Conservation (phyloP, 2,888 invertebrate genomes). For the Pollenia angustigena region DNA sequence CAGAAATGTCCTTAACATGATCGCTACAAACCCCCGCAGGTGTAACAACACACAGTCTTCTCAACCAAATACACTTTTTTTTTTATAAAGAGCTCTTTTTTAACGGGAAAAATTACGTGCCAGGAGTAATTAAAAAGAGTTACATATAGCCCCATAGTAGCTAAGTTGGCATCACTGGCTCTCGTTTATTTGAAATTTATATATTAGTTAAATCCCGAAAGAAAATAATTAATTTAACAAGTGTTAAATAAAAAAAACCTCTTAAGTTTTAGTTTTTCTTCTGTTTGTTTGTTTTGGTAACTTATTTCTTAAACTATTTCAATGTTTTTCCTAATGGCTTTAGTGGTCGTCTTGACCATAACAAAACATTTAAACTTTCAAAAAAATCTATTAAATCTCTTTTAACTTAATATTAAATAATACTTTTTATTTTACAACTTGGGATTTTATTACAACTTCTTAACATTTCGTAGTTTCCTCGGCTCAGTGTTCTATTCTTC, state of each 20-base stretch:
- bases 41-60: no score
- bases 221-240: neutral
- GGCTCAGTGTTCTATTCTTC: conserved; percentile 6
- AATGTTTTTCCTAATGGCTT: conserved; percentile 59
- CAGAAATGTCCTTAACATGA: no score
- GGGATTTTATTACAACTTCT: conserved; percentile 38
- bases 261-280: neutral
- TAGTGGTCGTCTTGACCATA: conserved; percentile 67
- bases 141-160: no score
- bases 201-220: neutral
- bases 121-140: no score
- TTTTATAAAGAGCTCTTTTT: no score
- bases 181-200: neutral
- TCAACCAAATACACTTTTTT: no score
- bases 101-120: no score
- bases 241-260: conserved; percentile 24
- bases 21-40: no score
- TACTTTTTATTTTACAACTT: conserved; percentile 23
- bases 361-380: conserved; percentile 53
- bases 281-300: neutral
- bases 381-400: conserved; percentile 51
- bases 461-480: conserved; percentile 30
- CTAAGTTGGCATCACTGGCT: no score
- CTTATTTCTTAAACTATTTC: conserved; percentile 20
- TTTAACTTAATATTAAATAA: conserved; percentile 32